Conservation (phyloP, 2,113 vertebrate genomes). For the Ageneiosus marmoratus region DNA sequence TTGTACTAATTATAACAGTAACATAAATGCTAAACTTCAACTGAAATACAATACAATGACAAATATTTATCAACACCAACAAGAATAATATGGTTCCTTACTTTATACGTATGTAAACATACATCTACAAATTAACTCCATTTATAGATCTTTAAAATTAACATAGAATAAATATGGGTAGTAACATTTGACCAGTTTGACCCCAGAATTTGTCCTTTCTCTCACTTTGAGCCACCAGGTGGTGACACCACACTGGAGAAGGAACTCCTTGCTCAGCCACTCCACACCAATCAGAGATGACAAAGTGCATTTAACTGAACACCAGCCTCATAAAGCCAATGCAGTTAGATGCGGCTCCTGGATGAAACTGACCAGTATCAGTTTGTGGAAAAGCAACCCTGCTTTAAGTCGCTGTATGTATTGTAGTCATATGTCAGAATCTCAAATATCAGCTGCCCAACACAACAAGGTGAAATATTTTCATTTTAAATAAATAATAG, state of each 20-base stretch:
- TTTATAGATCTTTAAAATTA: background rate
- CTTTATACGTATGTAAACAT: background rate
- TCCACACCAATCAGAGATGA: background rate
- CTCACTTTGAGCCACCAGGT: constrained; percentile 40
- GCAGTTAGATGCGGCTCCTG: background rate
- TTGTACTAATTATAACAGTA: background rate
- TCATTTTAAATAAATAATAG: too few species aligned
- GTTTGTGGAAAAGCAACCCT: background rate
- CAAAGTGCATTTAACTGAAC: background rate
- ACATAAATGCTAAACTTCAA: background rate
- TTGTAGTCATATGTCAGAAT: background rate
- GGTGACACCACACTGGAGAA: constrained; percentile 27
- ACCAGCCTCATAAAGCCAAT: background rate
- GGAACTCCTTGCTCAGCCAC: background rate
- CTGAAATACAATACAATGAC: too few species aligned
- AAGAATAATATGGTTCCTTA: background rate
- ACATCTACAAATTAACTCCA: background rate
- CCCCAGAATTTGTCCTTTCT: background rate
- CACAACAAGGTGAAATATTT: background rate
- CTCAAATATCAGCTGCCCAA: background rate
- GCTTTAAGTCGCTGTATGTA: background rate
- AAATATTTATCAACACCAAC: too few species aligned
- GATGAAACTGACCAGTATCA: background rate
- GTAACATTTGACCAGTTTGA: background rate
- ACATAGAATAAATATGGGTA: background rate